These are phyloP conservation scores for Rhinella marina DNA, from an alignment of 2,797 vertebrate genomes.

Conservation along the genomic window DNA sequence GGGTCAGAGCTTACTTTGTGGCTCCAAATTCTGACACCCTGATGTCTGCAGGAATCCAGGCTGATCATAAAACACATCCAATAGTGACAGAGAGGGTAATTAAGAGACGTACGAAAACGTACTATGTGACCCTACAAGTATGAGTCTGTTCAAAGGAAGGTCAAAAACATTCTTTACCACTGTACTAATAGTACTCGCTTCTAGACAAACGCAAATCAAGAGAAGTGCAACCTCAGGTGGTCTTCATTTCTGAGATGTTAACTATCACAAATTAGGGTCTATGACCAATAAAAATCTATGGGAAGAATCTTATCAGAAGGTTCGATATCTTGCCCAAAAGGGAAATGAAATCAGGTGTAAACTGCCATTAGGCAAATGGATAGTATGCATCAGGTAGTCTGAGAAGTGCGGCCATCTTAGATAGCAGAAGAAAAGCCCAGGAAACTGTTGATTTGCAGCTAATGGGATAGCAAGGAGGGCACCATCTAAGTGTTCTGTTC, in stretches of 20 bases:
- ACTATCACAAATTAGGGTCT: neutral
- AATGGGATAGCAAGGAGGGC: too few relatives aligned
- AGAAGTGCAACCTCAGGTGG: neutral
- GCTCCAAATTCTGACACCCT: conserved; percentile 1
- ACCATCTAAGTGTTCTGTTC: too few relatives aligned
- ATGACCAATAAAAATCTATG: neutral
- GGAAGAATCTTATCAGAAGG: neutral
- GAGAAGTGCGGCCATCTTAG: too few relatives aligned
- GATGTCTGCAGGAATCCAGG: conserved; percentile 11
- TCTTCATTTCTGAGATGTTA: neutral
- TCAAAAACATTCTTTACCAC: neutral
- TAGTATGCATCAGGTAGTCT: too few relatives aligned
- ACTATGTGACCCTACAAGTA: conserved; percentile 29
- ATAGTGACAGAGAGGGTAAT: conserved; percentile 23
- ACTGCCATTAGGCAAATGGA: too few relatives aligned
- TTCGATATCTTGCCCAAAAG: too few relatives aligned
- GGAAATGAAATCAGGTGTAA: too few relatives aligned
- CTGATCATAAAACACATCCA: conserved; percentile 7
- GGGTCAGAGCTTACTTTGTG: neutral
- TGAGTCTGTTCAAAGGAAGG: neutral
- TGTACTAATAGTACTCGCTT: neutral
- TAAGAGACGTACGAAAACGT: neutral
- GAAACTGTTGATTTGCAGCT: too few relatives aligned
- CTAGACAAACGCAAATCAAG: neutral
- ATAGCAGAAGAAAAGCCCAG: too few relatives aligned